These are phyloP conservation scores for Lithophane leautieri DNA, from an alignment of 2,888 invertebrate species.

Conservation along the genomic window DNA sequence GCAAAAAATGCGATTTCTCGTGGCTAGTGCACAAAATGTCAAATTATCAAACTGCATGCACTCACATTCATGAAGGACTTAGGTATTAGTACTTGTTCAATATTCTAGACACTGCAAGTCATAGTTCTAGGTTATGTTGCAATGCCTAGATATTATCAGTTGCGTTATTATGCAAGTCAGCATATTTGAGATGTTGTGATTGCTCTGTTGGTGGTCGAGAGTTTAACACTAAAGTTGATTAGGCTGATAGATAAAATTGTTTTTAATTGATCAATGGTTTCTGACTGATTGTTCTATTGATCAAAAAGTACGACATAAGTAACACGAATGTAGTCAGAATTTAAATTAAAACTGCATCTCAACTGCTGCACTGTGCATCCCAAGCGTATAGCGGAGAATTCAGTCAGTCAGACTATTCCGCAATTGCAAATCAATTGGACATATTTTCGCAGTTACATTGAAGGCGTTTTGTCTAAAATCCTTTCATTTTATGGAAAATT, in stretches of 20 bases:
- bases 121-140: constrained; percentile 49
- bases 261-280: constrained; percentile 23
- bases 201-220: constrained; percentile 16
- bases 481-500: not conserved
- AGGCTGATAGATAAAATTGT: constrained; percentile 16
- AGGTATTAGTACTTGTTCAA: constrained; percentile 25
- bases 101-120: constrained; percentile 45
- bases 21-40: constrained; percentile 23
- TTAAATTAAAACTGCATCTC: not conserved
- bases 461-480: not conserved
- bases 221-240: not conserved
- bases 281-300: not conserved
- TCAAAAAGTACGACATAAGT: not conserved
- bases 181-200: constrained; percentile 23
- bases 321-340: not conserved
- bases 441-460: constrained; percentile 1
- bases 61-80: constrained; percentile 30
- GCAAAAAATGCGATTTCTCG: constrained; percentile 13
- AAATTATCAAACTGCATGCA: constrained; percentile 32
- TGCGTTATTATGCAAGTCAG: constrained; percentile 32
- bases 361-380: not conserved
- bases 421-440: constrained; percentile 1
- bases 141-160: constrained; percentile 25
- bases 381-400: not conserved
- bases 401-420: too few species aligned